Evolutionary conservation across 2,888 invertebrate species (phyloP).

Genomic region (Caradrina kadenii): DNA sequence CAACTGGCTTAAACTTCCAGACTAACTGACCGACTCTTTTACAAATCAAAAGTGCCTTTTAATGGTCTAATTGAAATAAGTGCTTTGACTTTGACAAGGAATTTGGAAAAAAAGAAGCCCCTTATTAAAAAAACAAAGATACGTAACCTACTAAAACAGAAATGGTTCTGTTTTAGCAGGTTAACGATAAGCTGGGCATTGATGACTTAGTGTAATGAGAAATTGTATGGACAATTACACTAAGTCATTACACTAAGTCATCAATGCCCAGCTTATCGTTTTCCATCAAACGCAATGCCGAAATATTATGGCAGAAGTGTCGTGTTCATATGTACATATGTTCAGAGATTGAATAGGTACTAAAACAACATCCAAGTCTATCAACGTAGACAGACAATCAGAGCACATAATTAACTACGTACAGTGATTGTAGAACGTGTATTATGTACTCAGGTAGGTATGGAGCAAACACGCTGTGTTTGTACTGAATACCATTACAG

Average conservation of each 20-base stretch:
- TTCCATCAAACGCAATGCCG: constrained; percentile 11
- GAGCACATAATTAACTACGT: constrained; percentile 38
- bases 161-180: too few relatives aligned
- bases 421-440: constrained; percentile 17
- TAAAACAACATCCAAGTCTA: constrained; percentile 35
- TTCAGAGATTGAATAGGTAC: constrained; percentile 25
- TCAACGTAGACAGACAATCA: constrained; percentile 38
- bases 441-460: constrained; percentile 20
- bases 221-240: constrained; percentile 12
- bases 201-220: constrained; percentile 16
- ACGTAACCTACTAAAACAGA: not conserved
- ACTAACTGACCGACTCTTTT: too few relatives aligned
- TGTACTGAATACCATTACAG: constrained; percentile 49
- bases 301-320: constrained; percentile 11
- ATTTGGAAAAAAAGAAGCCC: too few relatives aligned
- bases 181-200: constrained; percentile 1
- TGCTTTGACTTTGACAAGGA: too few relatives aligned
- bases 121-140: not conserved
- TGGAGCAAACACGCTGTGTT: constrained; percentile 28
- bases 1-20: too few relatives aligned
- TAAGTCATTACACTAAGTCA: constrained; percentile 12
- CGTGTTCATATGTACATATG: not conserved
- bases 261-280: constrained; percentile 1
- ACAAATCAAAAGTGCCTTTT: too few relatives aligned
- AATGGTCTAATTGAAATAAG: too few relatives aligned